These are phyloP conservation scores for Ips nitidus DNA, from an alignment of 1,140 invertebrate genomes.

Conservation along the genomic window DNA sequence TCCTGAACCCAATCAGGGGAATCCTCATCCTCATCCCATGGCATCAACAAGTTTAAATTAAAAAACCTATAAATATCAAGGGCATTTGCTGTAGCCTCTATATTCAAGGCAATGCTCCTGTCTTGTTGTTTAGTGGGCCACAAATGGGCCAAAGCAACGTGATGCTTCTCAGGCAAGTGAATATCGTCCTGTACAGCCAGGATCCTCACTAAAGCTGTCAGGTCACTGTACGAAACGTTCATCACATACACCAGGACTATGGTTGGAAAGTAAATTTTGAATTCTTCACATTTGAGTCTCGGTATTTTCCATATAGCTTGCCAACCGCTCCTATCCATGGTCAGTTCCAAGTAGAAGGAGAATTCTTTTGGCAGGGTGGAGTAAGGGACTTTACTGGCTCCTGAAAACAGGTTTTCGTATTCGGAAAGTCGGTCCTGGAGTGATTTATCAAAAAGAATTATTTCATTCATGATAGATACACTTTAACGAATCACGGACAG, in stretches of 20 bases:
- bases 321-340: constrained; percentile 62
- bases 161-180: constrained; percentile 59
- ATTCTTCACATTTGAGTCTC: constrained; percentile 58
- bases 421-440: constrained; percentile 59
- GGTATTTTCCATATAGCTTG: constrained; percentile 66
- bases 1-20: constrained; percentile 59
- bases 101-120: constrained; percentile 52
- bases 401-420: constrained; percentile 56
- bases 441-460: constrained; percentile 62
- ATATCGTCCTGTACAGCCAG: constrained; percentile 63
- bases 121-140: constrained; percentile 62
- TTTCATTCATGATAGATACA: constrained; percentile 48
- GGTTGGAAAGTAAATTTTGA: constrained; percentile 61
- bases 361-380: constrained; percentile 59
- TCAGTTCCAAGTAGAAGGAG: constrained; percentile 59
- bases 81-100: constrained; percentile 53
- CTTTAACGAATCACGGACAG: background rate
- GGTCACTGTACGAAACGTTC: constrained; percentile 54
- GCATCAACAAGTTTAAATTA: constrained; percentile 63
- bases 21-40: constrained; percentile 65
- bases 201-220: constrained; percentile 56
- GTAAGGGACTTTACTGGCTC: constrained; percentile 53
- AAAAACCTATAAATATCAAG: constrained; percentile 63
- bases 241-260: constrained; percentile 60
- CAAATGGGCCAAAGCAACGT: constrained; percentile 59